phyloP scores from a whole-genome alignment of 2,797 vertebrate species.

The Lophotriccus pileatus region DNA sequence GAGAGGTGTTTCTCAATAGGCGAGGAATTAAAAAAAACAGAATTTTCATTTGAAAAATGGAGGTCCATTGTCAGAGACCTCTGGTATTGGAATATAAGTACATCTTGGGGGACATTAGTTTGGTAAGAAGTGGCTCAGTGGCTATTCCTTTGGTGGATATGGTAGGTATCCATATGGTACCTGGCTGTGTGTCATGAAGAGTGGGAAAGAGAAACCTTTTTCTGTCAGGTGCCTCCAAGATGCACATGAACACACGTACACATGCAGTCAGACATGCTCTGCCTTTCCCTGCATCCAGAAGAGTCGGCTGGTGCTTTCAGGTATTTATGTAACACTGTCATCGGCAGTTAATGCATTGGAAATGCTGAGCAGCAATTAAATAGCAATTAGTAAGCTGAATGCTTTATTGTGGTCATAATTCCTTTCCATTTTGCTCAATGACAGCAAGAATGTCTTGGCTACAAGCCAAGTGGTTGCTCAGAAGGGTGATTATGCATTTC shows the following conservation, averaged over 20 bases:
- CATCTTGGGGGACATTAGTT: background rate
- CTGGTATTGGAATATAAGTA: background rate
- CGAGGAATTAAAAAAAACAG: accelerated
- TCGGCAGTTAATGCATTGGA: background rate
- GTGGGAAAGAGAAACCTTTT: background rate
- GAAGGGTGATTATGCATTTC: background rate
- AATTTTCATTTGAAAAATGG: background rate
- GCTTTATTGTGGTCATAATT: slow-evolving; percentile 35
- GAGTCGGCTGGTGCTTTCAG: background rate
- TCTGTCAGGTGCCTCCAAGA: background rate
- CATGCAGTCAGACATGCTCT: accelerated
- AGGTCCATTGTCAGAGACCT: background rate
- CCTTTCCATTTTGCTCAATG: background rate
- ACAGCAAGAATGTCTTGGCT: background rate
- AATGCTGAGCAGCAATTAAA: slow-evolving; percentile 40
- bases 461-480: background rate
- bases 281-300: background rate
- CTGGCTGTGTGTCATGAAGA: background rate
- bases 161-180: background rate
- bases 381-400: slow-evolving; percentile 35
- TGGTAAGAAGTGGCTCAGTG: background rate
- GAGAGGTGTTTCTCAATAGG: background rate
- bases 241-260: accelerated
- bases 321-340: background rate
- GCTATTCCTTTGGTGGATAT: background rate